These are phyloP conservation scores for Anoplolepis gracilipes DNA, from an alignment of 1,140 invertebrate species.

Conservation along the genomic window DNA sequence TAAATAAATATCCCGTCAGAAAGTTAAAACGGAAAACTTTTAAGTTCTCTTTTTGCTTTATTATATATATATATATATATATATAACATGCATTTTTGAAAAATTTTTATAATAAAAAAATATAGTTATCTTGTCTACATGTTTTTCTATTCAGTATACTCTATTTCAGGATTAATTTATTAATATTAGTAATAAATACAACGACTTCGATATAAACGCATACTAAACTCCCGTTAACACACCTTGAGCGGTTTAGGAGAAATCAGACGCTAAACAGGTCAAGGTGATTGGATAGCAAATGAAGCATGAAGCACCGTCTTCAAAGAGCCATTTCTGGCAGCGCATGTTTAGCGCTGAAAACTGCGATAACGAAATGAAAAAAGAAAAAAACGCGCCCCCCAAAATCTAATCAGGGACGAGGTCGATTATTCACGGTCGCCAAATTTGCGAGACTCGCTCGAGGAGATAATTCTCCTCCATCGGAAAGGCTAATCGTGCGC, in stretches of 20 bases:
- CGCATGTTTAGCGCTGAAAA: conserved; percentile 22
- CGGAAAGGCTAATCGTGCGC: conserved; percentile 3
- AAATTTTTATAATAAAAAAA: too few species aligned
- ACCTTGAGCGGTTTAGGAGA: conserved; percentile 2
- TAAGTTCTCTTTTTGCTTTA: too few species aligned
- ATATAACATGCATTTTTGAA: too few species aligned
- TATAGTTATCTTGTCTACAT: too few species aligned
- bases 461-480: conserved; percentile 9
- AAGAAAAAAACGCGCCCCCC: background rate
- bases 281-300: conserved; percentile 39
- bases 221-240: conserved; percentile 1
- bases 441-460: conserved; percentile 11
- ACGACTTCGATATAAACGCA: background rate
- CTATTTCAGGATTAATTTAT: background rate
- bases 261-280: conserved; percentile 38
- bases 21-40: too few species aligned
- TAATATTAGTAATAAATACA: background rate
- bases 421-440: conserved; percentile 47
- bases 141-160: background rate
- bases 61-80: too few species aligned
- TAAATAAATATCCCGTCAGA: too few species aligned
- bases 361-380: background rate
- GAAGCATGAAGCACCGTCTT: conserved; percentile 44
- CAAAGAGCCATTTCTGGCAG: conserved; percentile 36
- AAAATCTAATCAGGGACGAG: conserved; percentile 46